Base-by-base conservation (phyloP, 2,888 invertebrate species). In the Lordiphosa andalusiaca region DNA sequence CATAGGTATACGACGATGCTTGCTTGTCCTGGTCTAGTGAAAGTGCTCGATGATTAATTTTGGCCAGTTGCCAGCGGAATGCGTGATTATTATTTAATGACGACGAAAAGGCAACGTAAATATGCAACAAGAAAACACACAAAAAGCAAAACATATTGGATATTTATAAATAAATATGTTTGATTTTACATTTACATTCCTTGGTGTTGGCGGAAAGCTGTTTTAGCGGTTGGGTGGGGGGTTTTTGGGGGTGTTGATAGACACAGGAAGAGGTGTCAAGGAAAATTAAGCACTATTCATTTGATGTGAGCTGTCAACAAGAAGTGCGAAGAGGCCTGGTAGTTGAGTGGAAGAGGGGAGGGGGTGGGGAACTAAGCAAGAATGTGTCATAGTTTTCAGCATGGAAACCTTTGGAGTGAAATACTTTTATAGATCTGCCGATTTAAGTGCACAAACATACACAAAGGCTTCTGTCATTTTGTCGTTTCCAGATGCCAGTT, bases 1-100 rank as follows among this genome's bases (percentile, higher is more conserved):
- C 44, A n/a, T 23, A 25, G 1, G 40, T 6, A 16, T 33, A 10
- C 44, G 33, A 10, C 12, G 16, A 51, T 57, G 33, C 48, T 12
- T 21, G 44, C 25, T 50, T 52, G 63, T 60, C 44, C 69, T 69
- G 82, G 80, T 84, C 85, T 84, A 86, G 87, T 84, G 87, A 88
- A 88, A 87, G 88, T 88, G 87, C 70, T 63, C 84, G 88, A 82
- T 87, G 86, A 86, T 73, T 86, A 87, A 85, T 85, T 64, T 80
- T 87, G 87, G 87, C 86, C 46, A 30, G 6, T 19, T 70, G 86
- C 87, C 87, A 88, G 73, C 60, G 82, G 86, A 88, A 87, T 87
- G 84, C 51, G 63, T 68, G 78, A 73, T 83, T 69, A 70, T 84
- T 81, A 71, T 77, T 84, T 81, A 80, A 84, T 78, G 81, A 83